Percentiles rank a stretch among this genome's conserved stretches.
phyloP scores from a whole-genome alignment of 1,140 invertebrate genomes.

The Papilio machaon region DNA sequence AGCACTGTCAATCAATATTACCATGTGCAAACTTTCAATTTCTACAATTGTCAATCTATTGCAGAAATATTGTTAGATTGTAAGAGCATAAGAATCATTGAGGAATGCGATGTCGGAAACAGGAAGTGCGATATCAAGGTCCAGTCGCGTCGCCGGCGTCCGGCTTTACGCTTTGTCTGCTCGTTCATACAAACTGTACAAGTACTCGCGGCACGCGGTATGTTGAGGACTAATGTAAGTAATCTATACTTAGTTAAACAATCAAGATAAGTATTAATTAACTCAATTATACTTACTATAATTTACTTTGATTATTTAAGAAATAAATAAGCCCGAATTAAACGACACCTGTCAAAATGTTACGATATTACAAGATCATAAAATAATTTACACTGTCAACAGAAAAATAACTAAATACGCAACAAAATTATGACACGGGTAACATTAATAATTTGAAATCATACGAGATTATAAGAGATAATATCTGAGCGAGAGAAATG shows the following conservation, averaged over 20 bases:
- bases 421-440: neutral
- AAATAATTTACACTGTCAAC: neutral
- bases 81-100: neutral
- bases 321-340: neutral
- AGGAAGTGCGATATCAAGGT: slow-evolving; percentile 29
- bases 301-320: neutral
- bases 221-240: neutral
- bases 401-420: neutral
- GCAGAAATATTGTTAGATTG: neutral
- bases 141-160: slow-evolving; percentile 2
- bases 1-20: neutral
- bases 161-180: slow-evolving; percentile 3
- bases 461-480: slow-evolving; percentile 9
- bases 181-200: neutral
- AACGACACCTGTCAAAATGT: neutral
- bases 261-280: neutral
- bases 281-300: too few relatives aligned
- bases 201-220: slow-evolving; percentile 11
- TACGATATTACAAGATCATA: neutral
- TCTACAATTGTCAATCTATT: neutral
- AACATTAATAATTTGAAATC: slow-evolving; percentile 9
- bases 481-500: slow-evolving; percentile 22
- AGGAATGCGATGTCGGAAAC: slow-evolving; percentile 26
- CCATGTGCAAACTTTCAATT: neutral
- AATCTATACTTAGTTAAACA: neutral